Evolutionary conservation across 2,888 invertebrate genomes (phyloP), one percentile per base, ranked within the genome.

Genomic region (Napeogenes inachia): DNA sequence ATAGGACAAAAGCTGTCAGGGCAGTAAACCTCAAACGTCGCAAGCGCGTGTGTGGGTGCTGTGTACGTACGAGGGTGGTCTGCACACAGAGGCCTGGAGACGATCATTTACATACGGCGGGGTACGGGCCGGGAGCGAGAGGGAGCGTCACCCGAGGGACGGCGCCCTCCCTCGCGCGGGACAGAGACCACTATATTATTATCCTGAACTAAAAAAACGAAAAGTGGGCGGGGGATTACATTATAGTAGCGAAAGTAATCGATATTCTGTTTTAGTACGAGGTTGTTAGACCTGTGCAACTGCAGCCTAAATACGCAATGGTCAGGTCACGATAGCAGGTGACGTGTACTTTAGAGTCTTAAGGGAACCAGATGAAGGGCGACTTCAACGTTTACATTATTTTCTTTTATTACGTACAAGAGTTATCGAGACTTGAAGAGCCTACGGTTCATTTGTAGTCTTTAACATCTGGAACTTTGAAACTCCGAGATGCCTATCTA

Each of bases 211-310:
- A 85, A 88, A 89, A 89, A 89, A 89, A 85, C 84, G 85, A 85
- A 89, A 88, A 87, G 90, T 91, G 91, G 91, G 91, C 91, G 91
- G 91, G 86, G 91, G 91, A 90, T 91, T 91, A 91, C 88, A 91
- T 91, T 91, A 91, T 89, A 89, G 91, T 89, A 91, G 91, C 90
- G 91, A 91, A 91, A 91, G 91, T 91, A 91, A 91, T 91, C 91
- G 91, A 91, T 91, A 91, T 91, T 91, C 91, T 83, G 90, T 88
- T 90, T 89, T 88, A 89, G 90, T 90, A 87, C 84, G 85, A 84
- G 85, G 84, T 84, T 87, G 87, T 86, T 84, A 85, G 87, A 85
- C 84, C 84, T 87, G 77, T 79, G 88, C 88, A 89, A 84, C 76
- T 89, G 89, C 89, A 89, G 86, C 85, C 87, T 83, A 85, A 86